These are phyloP conservation scores for Halcyon chelicuti DNA, from an alignment of 2,797 vertebrate genomes.

Conservation along the genomic window DNA sequence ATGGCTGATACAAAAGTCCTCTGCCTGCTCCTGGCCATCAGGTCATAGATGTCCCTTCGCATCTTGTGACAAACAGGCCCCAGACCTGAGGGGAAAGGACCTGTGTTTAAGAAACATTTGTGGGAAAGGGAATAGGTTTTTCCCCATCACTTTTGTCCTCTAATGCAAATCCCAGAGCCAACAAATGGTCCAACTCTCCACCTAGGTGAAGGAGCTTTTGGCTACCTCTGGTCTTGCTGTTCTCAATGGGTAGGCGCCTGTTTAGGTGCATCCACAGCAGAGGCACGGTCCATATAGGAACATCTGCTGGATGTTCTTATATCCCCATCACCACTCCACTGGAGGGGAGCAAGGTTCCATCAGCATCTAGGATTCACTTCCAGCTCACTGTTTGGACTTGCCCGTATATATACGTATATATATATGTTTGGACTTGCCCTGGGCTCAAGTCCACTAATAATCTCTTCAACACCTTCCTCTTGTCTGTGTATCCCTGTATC, in stretches of 20 bases:
- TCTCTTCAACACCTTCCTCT: neutral
- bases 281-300: neutral
- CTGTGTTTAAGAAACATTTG: fast-evolving
- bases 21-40: neutral
- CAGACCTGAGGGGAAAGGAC: neutral
- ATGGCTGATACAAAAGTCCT: neutral
- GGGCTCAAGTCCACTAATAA: neutral
- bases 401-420: neutral
- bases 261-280: neutral
- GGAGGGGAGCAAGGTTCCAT: neutral
- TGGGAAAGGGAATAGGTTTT: neutral
- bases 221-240: neutral
- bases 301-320: neutral
- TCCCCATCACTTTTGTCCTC: neutral
- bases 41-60: neutral
- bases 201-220: neutral
- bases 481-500: neutral
- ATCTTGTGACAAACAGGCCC: neutral
- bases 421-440: no score
- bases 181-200: neutral
- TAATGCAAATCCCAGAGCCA: neutral
- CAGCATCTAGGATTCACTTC: neutral
- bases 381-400: neutral
- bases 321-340: neutral
- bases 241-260: neutral